Evolutionary conservation across 2,888 invertebrate species (phyloP).

Genomic region (Druceiella hillmani): DNA sequence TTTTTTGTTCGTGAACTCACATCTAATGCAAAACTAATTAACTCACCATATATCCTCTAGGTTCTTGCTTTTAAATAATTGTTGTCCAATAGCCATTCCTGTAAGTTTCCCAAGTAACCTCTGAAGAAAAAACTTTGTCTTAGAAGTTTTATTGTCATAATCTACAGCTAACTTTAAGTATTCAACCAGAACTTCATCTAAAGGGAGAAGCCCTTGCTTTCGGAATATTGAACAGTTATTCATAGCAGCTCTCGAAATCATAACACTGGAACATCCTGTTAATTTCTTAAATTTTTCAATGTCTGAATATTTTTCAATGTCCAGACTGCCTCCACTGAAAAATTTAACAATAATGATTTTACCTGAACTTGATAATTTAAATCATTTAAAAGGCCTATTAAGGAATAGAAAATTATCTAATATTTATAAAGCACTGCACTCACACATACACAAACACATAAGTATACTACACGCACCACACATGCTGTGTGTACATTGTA

Average conservation of each 20-base stretch:
- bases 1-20: too few relatives aligned
- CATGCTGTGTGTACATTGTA: too few relatives aligned
- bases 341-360: too few relatives aligned
- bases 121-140: conserved; percentile 85
- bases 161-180: conserved; percentile 67
- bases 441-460: too few relatives aligned
- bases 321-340: conserved; percentile 79
- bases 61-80: conserved; percentile 67
- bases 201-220: conserved; percentile 54
- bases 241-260: conserved; percentile 82
- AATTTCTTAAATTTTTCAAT: conserved; percentile 61
- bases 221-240: conserved; percentile 83
- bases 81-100: conserved; percentile 64
- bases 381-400: too few relatives aligned
- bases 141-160: conserved; percentile 75
- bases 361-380: too few relatives aligned
- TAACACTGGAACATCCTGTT: conserved; percentile 73
- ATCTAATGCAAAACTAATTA: neutral
- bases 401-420: too few relatives aligned
- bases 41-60: conserved; percentile 70
- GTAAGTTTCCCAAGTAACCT: conserved; percentile 77
- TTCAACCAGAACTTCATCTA: conserved; percentile 65
- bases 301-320: conserved; percentile 60
- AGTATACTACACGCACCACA: too few relatives aligned
- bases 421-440: too few relatives aligned